A percentile compares a stretch with the other conserved stretches of the same genome.
Evolutionary conservation across 2,113 vertebrate species (phyloP).

Genomic region (Takifugu bimaculatus): DNA sequence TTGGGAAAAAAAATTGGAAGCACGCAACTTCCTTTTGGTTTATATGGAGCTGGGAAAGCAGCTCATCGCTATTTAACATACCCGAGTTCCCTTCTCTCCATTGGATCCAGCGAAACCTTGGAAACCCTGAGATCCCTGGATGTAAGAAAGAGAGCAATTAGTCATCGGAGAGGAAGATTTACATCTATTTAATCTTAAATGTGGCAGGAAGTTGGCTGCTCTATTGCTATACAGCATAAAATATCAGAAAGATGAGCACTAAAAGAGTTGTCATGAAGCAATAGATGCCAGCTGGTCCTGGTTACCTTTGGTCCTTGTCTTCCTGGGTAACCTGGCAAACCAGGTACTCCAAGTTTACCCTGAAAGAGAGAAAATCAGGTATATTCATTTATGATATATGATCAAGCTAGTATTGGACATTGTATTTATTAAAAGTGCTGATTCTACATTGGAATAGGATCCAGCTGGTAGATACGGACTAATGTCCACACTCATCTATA

Average conservation of each 20-base stretch:
- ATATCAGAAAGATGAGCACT: too few relatives aligned
- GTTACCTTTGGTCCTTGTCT: slow-evolving; percentile 94
- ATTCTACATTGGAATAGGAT: background rate
- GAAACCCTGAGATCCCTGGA: slow-evolving; percentile 93
- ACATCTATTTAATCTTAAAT: too few relatives aligned
- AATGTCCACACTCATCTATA: slow-evolving; percentile 10
- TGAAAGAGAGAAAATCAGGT: slow-evolving; percentile 46
- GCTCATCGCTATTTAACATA: slow-evolving; percentile 65
- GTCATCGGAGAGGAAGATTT: slow-evolving; percentile 16
- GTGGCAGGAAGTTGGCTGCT: too few relatives aligned
- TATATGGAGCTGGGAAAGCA: slow-evolving; percentile 22
- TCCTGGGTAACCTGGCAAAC: slow-evolving; percentile 93
- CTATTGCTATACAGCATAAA: too few relatives aligned
- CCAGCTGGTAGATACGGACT: slow-evolving; percentile 6
- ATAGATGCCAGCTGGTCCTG: background rate
- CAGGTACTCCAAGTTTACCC: slow-evolving; percentile 97
- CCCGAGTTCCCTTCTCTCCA: slow-evolving; percentile 94
- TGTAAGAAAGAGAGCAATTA: slow-evolving; percentile 28
- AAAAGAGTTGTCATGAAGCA: slow-evolving; percentile 16
- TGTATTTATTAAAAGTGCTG: background rate
- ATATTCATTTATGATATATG: too few relatives aligned
- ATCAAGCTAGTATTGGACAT: background rate
- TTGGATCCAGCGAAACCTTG: slow-evolving; percentile 94
- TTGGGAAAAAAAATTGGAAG: slow-evolving; percentile 21
- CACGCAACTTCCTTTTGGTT: slow-evolving; percentile 17